A percentile compares a stretch with the other conserved stretches of the same genome.
Evolutionary conservation across 1,140 invertebrate species (phyloP).

Genomic region (Drosophila lowei): DNA sequence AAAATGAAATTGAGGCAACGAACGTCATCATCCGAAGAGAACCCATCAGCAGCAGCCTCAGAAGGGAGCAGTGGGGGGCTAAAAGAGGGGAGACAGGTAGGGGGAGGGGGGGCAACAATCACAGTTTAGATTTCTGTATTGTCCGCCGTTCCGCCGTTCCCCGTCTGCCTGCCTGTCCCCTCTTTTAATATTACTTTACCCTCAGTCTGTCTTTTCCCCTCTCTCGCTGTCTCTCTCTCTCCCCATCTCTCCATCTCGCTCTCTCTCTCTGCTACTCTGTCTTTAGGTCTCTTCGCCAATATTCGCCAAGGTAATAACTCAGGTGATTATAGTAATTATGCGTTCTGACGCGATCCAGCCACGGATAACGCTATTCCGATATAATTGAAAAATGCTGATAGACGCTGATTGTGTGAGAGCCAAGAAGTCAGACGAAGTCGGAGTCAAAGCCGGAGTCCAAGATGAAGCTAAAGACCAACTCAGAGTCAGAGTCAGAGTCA

Average conservation of each 20-base stretch:
- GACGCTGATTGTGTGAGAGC: constrained; percentile 80
- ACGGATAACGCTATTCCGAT: constrained; percentile 83
- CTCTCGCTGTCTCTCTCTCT: constrained; percentile 48
- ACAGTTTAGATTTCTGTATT: constrained; percentile 76
- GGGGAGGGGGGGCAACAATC: constrained; percentile 55
- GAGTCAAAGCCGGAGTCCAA: constrained; percentile 19
- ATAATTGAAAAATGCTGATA: constrained; percentile 83
- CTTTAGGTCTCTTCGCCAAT: constrained; percentile 68
- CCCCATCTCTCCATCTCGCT: neutral
- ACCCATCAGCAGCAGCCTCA: constrained; percentile 22
- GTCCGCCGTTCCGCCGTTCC: constrained; percentile 20
- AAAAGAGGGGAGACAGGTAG: neutral
- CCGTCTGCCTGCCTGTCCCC: constrained; percentile 38
- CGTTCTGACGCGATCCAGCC: constrained; percentile 83
- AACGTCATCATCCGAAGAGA: constrained; percentile 9
- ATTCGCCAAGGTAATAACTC: constrained; percentile 83
- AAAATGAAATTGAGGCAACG: constrained; percentile 74
- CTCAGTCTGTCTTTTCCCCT: constrained; percentile 2
- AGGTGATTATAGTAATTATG: constrained; percentile 83
- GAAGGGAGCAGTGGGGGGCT: no score
- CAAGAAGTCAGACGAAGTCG: constrained; percentile 15
- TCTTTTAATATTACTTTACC: constrained; percentile 73
- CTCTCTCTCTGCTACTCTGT: constrained; percentile 47
- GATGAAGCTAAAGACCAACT: constrained; percentile 6
- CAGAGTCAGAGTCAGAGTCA: constrained; percentile 5